Evolutionary conservation across 1,140 invertebrate species (phyloP).

Genomic region (Calosoma granatense): DNA sequence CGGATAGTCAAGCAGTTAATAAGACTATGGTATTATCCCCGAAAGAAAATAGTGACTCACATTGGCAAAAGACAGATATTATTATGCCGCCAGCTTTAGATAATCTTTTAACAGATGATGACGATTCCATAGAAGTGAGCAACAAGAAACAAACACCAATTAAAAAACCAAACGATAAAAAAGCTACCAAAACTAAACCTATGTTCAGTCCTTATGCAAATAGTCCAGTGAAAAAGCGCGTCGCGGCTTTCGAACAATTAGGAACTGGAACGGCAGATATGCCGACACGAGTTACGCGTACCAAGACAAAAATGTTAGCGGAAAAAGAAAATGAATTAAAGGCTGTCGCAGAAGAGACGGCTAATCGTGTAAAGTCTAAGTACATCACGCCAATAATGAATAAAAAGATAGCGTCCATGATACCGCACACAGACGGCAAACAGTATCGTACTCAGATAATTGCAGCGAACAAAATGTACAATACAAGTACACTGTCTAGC

Average conservation of each 20-base stretch:
- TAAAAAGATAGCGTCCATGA: not conserved
- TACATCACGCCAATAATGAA: not conserved
- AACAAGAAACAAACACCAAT: slow-evolving; percentile 14
- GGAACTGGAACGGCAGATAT: slow-evolving; percentile 23
- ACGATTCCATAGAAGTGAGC: slow-evolving; percentile 19
- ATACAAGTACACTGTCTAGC: not conserved
- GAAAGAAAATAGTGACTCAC: not conserved
- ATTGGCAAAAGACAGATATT: slow-evolving; percentile 1
- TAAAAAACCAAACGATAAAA: slow-evolving; percentile 11
- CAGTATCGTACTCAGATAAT: not conserved
- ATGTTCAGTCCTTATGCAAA: slow-evolving; percentile 44
- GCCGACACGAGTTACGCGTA: slow-evolving; percentile 29
- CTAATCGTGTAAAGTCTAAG: slow-evolving; percentile 14
- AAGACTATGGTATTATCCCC: not conserved
- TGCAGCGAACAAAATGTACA: not conserved
- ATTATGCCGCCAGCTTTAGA: slow-evolving; percentile 1
- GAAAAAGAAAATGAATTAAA: slow-evolving; percentile 23
- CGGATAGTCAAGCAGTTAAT: not conserved
- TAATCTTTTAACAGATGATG: slow-evolving; percentile 25
- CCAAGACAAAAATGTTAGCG: slow-evolving; percentile 34
- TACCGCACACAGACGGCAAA: not conserved
- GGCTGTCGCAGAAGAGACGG: not conserved
- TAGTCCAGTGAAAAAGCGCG: slow-evolving; percentile 48
- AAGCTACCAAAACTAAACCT: slow-evolving; percentile 16
- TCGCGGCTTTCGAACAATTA: slow-evolving; percentile 48